phyloP scores from a whole-genome alignment of 1,140 invertebrate genomes.

The Diploscapter pachys region DNA sequence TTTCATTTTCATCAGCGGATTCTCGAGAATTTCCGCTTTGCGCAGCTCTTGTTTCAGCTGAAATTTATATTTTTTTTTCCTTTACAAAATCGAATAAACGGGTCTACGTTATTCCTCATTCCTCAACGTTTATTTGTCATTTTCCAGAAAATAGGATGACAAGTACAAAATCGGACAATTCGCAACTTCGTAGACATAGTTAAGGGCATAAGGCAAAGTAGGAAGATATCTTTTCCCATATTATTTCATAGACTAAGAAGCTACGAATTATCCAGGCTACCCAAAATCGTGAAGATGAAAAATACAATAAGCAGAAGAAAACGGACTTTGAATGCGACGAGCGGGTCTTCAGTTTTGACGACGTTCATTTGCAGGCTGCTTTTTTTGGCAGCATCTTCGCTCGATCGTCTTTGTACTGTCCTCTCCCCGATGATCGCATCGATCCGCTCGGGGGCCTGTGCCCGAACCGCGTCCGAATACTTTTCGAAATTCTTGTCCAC shows the following conservation, averaged over 20 bases:
- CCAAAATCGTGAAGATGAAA: no score
- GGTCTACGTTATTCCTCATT: no score
- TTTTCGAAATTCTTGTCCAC: slow-evolving; percentile 36
- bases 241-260: no score
- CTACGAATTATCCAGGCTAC: no score
- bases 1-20: slow-evolving; percentile 25
- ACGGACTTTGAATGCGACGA: slow-evolving; percentile 28
- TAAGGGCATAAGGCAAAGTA: no score
- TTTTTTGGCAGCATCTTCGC: background rate
- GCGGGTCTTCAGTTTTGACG: slow-evolving; percentile 29
- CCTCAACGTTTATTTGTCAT: no score
- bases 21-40: slow-evolving; percentile 26
- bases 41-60: slow-evolving; percentile 22
- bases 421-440: slow-evolving; percentile 8
- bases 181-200: no score
- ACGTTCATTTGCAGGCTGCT: slow-evolving; percentile 26
- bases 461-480: slow-evolving; percentile 30
- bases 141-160: no score
- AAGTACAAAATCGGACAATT: no score
- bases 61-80: background rate
- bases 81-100: slow-evolving; percentile 1
- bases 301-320: no score
- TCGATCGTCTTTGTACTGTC: background rate
- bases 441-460: slow-evolving; percentile 24
- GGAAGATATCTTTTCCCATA: no score